These are phyloP conservation scores for Monochamus alternatus DNA, from an alignment of 2,888 invertebrate species.

Conservation along the genomic window DNA sequence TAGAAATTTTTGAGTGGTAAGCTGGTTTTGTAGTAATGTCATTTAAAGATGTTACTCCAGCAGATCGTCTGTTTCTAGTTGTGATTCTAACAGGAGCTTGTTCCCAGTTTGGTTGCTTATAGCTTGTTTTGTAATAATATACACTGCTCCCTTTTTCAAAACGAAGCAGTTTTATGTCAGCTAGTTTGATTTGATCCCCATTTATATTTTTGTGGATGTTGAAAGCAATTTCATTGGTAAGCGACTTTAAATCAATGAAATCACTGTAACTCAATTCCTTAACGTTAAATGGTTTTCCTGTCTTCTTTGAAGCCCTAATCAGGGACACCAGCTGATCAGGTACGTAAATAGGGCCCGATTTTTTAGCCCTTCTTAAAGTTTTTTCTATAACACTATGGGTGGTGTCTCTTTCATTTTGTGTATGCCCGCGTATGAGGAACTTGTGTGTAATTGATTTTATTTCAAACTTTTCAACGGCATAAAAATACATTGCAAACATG, in stretches of 20 bases:
- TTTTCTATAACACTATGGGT: neutral
- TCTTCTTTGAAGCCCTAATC: slow-evolving; percentile 41
- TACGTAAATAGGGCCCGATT: slow-evolving; percentile 37
- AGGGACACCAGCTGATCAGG: slow-evolving; percentile 37
- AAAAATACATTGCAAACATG: slow-evolving; percentile 4
- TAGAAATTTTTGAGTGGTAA: too few relatives aligned
- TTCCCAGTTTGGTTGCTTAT: slow-evolving; percentile 20
- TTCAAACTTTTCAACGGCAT: slow-evolving; percentile 32
- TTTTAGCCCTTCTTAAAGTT: too few relatives aligned
- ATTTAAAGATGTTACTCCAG: too few relatives aligned
- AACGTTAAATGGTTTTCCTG: slow-evolving; percentile 32
- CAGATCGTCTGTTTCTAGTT: too few relatives aligned
- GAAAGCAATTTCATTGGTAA: slow-evolving; percentile 30
- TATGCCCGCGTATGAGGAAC: slow-evolving; percentile 42
- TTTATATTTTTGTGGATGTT: slow-evolving; percentile 27
- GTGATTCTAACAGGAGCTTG: too few relatives aligned
- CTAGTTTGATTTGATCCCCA: slow-evolving; percentile 34
- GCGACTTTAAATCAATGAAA: slow-evolving; percentile 39
- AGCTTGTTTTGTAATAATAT: slow-evolving; percentile 36
- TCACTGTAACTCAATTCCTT: slow-evolving; percentile 39
- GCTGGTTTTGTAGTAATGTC: too few relatives aligned
- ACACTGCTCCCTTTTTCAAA: slow-evolving; percentile 35
- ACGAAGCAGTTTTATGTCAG: slow-evolving; percentile 28
- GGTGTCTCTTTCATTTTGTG: slow-evolving; percentile 39
- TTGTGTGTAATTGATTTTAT: slow-evolving; percentile 41